Conservation (phyloP, 2,888 invertebrate genomes). For the Torymus texanus region DNA sequence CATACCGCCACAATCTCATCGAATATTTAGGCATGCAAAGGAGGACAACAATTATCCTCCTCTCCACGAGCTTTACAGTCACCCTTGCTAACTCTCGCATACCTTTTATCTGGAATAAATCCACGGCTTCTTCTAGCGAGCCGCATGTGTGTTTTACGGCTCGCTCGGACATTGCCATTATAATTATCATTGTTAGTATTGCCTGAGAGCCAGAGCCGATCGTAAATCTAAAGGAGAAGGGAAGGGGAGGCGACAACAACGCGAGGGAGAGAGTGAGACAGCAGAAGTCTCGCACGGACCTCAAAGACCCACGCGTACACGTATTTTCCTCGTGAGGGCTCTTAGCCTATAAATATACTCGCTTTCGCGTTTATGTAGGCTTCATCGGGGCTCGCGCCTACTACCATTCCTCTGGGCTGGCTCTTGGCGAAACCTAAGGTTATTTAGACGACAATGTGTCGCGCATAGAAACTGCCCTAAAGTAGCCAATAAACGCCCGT, state of each 20-base stretch:
- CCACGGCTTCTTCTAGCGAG: neutral
- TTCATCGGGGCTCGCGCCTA: conserved; percentile 55
- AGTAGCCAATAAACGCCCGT: conserved; percentile 75
- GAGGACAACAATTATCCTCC: conserved; percentile 13
- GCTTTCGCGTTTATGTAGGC: conserved; percentile 8
- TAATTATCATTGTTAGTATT: conserved; percentile 46
- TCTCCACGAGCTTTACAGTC: neutral
- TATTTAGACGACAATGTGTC: conserved; percentile 75
- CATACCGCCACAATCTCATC: conserved; percentile 24
- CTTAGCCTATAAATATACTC: conserved; percentile 51
- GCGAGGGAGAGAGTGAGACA: neutral
- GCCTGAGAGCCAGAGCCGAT: conserved; percentile 6
- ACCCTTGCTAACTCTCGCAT: neutral
- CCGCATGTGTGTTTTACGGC: conserved; percentile 21
- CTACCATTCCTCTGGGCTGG: neutral
- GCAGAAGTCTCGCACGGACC: neutral
- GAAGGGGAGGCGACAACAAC: neutral
- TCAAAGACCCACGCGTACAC: conserved; percentile 3
- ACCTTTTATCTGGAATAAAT: conserved; percentile 17
- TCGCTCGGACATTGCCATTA: conserved; percentile 37
- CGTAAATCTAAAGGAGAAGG: conserved; percentile 38
- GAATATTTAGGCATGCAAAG: neutral
- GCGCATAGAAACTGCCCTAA: conserved; percentile 76
- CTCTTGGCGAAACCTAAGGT: conserved; percentile 61
- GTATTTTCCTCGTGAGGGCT: conserved; percentile 38